phyloP scores from a whole-genome alignment of 2,888 invertebrate genomes.

The Caenorhabditis sp. region DNA sequence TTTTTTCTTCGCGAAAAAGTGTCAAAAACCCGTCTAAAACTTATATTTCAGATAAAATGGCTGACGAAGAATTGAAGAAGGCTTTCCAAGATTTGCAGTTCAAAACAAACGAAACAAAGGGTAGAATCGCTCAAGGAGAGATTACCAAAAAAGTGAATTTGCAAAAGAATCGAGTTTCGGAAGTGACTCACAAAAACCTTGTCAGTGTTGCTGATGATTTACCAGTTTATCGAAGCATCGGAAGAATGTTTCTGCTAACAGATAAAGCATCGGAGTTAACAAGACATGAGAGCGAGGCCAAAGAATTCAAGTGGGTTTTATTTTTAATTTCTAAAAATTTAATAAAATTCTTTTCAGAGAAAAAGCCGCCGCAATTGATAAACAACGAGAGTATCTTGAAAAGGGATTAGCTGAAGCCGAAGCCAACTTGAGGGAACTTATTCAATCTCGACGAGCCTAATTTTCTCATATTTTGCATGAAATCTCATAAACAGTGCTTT shows the following conservation, averaged over 20 bases:
- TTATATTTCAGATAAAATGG: slow-evolving; percentile 28
- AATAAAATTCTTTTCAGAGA: too few species aligned
- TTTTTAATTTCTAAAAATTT: too few species aligned
- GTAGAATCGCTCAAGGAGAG: slow-evolving; percentile 49
- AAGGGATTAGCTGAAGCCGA: slow-evolving; percentile 84
- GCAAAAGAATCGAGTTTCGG: slow-evolving; percentile 41
- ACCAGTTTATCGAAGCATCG: slow-evolving; percentile 43
- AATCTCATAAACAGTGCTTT: slow-evolving; percentile 1
- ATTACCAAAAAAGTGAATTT: slow-evolving; percentile 5
- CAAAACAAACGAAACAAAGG: slow-evolving; percentile 52
- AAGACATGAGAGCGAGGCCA: slow-evolving; percentile 40
- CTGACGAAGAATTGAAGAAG: slow-evolving; percentile 53
- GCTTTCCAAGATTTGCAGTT: slow-evolving; percentile 56
- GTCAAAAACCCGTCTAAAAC: too few species aligned
- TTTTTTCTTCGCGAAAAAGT: slow-evolving; percentile 6
- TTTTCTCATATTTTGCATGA: neutral
- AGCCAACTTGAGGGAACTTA: slow-evolving; percentile 78
- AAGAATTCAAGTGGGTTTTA: slow-evolving; percentile 35
- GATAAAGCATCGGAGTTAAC: slow-evolving; percentile 39
- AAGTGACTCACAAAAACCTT: slow-evolving; percentile 33
- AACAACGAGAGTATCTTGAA: slow-evolving; percentile 83
- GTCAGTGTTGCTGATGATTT: slow-evolving; percentile 16
- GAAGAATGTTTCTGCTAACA: slow-evolving; percentile 53
- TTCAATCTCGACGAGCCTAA: slow-evolving; percentile 14
- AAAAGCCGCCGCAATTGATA: slow-evolving; percentile 72